Base-by-base conservation (phyloP, 2,797 vertebrate genomes). In the Characodon lateralis region DNA sequence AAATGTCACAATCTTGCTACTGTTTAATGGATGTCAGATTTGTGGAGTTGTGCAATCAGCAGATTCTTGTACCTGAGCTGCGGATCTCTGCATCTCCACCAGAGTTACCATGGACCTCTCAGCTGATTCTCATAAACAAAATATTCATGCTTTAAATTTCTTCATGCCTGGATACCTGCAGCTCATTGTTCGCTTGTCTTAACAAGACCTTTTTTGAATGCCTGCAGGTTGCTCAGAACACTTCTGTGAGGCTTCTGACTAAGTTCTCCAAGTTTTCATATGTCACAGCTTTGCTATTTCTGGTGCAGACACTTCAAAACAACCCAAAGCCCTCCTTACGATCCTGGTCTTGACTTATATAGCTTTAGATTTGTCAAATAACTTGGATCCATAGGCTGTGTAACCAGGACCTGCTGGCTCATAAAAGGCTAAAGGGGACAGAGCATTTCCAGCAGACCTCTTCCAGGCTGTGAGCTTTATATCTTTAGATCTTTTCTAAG, bases 251-350 rank as follows among this genome's bases (percentile, higher is more conserved):
- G 41, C 41, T 18, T 69, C 66, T 46, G 66, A 48, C 66, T 16
- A 69, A 48, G 41, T 26, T 69, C 41, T 48, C 66, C 66, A 69
- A 48, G 66, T 69, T 69, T 69, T 48, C 66, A 69, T 43, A 69
- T 18, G 66, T 26, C 14, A 46, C 12, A 46, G 66, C 43, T 69
- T n/a, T 43, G 65, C 5, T n/a, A 6, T 18, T 26, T 46, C 41
- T 5, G 12, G n/a, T n/a, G 66, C 41, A 68, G 4, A 2, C 41
- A 48, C 66, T 69, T 8, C 43, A 46, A 69, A 46, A 46, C n/a
- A 69, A 20, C 43, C 41, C 41, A 69, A 48, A 16, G 6, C 10
- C 2, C 43, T 14, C 66, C 6, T 14, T 12, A n/a, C 16, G 12
- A 14, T 16, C 24, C 41, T 18, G 65, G 41, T 26, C 7, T 26